Conservation (phyloP, 1,140 invertebrate genomes). For the Drosophila teissieri region DNA sequence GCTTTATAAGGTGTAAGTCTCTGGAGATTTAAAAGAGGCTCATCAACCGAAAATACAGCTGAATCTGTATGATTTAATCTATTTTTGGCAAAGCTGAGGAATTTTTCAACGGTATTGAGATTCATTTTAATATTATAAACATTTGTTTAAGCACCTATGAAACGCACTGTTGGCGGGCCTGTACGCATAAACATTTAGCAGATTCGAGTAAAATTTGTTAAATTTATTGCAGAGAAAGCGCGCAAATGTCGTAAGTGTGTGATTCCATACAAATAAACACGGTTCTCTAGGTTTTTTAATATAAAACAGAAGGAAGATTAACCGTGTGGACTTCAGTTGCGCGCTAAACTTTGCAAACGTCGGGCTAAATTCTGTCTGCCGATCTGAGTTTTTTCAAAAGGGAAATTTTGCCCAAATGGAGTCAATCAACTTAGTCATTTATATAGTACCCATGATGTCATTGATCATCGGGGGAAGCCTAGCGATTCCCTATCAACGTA, state of each 20-base stretch:
- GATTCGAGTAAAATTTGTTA: conserved; percentile 36
- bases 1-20: no score
- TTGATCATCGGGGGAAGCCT: background rate
- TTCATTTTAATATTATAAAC: no score
- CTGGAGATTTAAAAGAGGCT: no score
- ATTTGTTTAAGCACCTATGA: background rate
- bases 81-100: no score
- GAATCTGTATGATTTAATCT: no score
- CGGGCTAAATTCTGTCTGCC: conserved; percentile 22
- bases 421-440: background rate
- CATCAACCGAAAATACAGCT: no score
- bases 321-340: conserved; percentile 57
- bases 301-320: conserved; percentile 62
- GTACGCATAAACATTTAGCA: conserved; percentile 50
- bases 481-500: conserved; percentile 32
- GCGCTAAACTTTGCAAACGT: conserved; percentile 71
- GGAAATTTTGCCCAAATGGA: conserved; percentile 7
- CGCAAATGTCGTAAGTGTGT: conserved; percentile 63
- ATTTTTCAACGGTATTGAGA: no score
- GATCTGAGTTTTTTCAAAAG: background rate
- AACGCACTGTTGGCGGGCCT: conserved; percentile 17
- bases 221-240: conserved; percentile 66
- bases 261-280: conserved; percentile 41
- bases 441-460: conserved; percentile 21
- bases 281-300: conserved; percentile 12